These are phyloP conservation scores for Gymnobelideus leadbeateri DNA, from an alignment of 2,113 vertebrate species.

Conservation along the genomic window DNA sequence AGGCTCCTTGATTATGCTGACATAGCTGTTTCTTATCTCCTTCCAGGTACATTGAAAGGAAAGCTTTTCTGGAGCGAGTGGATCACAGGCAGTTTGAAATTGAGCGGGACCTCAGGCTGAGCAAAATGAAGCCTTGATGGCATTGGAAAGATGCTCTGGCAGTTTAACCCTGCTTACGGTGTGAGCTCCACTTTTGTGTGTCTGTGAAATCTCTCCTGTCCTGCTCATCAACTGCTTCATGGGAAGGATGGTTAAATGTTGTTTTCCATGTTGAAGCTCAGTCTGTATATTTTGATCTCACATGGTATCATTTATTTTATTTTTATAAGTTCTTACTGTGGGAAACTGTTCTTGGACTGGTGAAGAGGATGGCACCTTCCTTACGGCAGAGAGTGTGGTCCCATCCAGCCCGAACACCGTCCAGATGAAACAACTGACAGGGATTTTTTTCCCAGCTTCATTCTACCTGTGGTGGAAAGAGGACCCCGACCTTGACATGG, in stretches of 20 bases:
- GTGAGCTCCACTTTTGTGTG: constrained; percentile 59
- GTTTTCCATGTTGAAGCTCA: constrained; percentile 63
- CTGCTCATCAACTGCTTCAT: not conserved
- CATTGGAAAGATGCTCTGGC: not conserved
- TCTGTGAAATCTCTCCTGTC: constrained; percentile 50
- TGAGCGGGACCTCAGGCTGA: constrained; percentile 93
- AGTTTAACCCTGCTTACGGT: constrained; percentile 58
- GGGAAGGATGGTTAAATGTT: constrained; percentile 5
- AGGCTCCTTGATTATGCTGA: not conserved
- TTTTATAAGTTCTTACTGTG: constrained; percentile 68
- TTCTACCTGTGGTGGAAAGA: not conserved
- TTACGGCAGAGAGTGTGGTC: not conserved
- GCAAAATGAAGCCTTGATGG: constrained; percentile 94
- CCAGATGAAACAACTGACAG: not conserved
- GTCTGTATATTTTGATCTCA: constrained; percentile 64
- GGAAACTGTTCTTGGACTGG: constrained; percentile 40
- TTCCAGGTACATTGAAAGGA: constrained; percentile 95
- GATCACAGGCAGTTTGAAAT: constrained; percentile 97
- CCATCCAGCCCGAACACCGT: not conserved
- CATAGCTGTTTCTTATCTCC: constrained; percentile 33
- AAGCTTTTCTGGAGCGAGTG: constrained; percentile 96
- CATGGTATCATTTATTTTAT: constrained; percentile 53
- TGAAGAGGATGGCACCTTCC: not conserved
- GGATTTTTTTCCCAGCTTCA: too few species aligned
- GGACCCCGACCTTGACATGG: not conserved